These are phyloP conservation scores for Eleginops maclovinus DNA, from an alignment of 2,113 vertebrate genomes.

Conservation along the genomic window DNA sequence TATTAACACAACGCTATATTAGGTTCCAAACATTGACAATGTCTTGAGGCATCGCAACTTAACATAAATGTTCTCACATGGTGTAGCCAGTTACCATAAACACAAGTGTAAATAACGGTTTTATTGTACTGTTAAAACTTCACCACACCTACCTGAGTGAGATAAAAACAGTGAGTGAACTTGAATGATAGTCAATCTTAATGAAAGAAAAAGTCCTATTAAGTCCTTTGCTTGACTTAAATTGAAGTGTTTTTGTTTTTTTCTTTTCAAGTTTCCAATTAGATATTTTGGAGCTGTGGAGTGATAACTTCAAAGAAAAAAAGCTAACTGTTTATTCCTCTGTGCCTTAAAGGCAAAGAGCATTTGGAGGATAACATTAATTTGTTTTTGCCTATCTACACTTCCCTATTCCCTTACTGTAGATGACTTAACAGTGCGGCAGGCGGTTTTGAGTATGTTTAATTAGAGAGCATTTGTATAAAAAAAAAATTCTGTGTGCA, in stretches of 20 bases:
- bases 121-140: not conserved
- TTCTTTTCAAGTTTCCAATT: constrained; percentile 76
- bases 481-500: constrained; percentile 58
- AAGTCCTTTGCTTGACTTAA: constrained; percentile 29
- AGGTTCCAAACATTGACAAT: not conserved
- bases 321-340: constrained; percentile 71
- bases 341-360: constrained; percentile 72
- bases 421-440: constrained; percentile 56
- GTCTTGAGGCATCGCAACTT: not conserved
- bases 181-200: constrained; percentile 23
- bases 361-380: constrained; percentile 61
- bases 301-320: constrained; percentile 78
- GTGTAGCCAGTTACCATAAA: not conserved
- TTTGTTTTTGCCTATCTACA: constrained; percentile 67
- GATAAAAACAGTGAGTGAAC: constrained; percentile 4
- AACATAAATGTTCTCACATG: not conserved
- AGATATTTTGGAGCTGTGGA: constrained; percentile 56
- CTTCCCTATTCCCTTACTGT: constrained; percentile 51
- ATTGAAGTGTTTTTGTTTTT: constrained; percentile 60
- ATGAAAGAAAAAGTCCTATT: constrained; percentile 19
- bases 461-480: constrained; percentile 80
- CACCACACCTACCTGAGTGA: not conserved
- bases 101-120: not conserved
- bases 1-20: not conserved
- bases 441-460: constrained; percentile 66